Evolutionary conservation across 2,888 invertebrate genomes (phyloP), one percentile per base, ranked within the genome.

Genomic region (Charanyca ferruginea): DNA sequence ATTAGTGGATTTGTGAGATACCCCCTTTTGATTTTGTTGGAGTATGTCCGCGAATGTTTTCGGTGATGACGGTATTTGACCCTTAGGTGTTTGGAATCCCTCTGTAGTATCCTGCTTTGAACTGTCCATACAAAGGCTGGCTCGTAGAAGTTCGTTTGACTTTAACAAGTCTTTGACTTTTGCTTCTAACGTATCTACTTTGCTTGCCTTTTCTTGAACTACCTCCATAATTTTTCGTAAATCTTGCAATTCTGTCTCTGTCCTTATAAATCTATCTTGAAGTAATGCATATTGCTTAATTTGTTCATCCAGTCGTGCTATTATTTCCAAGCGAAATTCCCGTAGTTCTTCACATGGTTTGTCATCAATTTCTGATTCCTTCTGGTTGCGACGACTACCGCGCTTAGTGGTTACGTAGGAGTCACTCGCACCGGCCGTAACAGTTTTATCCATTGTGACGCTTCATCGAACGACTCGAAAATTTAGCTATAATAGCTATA

Each of bases 261-360:
- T 58, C 8, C 35, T 38, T 6, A 42, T 22, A 42, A 54, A 53
- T 41, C 25, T 22, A n/a, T 53, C 16, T 41, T 42, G 38, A 9
- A 72, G 59, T 25, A 68, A 25, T 58, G 52, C 9, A 25, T 35
- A 35, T 67, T 35, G 0, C 6, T 16, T 57, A 13, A 8, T 42
- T 54, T 70, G 73, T 0, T 68, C 52, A 52, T 72, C 74, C 32
- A 73, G n/a, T 9, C 47, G 48, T 3, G 51, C n/a, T 18, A 22
- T 66, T 49, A 74, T 69, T 63, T 76, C 78, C 7, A 35, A 16
- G 0, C 66, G 72, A 57, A 74, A 70, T 35, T 69, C 52, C 5
- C 58, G 38, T 38, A 67, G 22, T 35, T 53, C 66, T 23, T 67
- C 51, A 1, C 18, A 9, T n/a, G 57, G 16, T n/a, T 64, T 51